A percentile compares a stretch with the other conserved stretches of the same genome.
These are phyloP conservation scores for Perccottus glenii DNA, from an alignment of 2,113 vertebrate species.

Conservation along the genomic window DNA sequence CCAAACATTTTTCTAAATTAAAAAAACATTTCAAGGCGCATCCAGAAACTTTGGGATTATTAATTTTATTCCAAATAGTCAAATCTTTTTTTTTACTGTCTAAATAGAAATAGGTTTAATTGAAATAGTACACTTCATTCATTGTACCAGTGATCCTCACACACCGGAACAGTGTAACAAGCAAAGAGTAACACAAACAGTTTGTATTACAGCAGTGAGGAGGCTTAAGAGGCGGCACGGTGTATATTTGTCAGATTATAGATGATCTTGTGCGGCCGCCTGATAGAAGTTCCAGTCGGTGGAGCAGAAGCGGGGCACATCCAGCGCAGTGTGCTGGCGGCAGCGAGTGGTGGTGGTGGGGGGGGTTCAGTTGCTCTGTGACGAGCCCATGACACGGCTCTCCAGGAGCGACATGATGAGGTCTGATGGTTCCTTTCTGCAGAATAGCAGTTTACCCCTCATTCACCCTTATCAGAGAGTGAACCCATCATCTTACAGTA, in stretches of 20 bases:
- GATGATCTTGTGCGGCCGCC: conserved; percentile 56
- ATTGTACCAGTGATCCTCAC: too few species aligned
- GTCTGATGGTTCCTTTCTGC: conserved; percentile 81
- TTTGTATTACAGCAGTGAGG: conserved; percentile 31
- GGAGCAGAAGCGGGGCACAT: conserved; percentile 50
- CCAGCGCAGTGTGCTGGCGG: conserved; percentile 41
- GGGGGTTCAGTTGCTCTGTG: conserved; percentile 68
- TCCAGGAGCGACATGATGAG: conserved; percentile 77
- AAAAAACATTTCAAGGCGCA: too few species aligned
- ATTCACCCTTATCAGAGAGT: conserved; percentile 77
- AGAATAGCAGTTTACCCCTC: conserved; percentile 81
- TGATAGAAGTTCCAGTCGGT: conserved; percentile 66
- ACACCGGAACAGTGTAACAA: conserved; percentile 17
- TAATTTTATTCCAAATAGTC: too few species aligned
- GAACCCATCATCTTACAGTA: conserved; percentile 72
- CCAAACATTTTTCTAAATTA: too few species aligned
- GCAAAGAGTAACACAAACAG: conserved; percentile 43
- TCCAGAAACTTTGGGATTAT: too few species aligned
- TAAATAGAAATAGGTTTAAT: too few species aligned
- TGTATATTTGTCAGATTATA: conserved; percentile 59
- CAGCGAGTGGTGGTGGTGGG: conserved; percentile 23
- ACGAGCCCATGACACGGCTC: conserved; percentile 73
- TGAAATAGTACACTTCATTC: too few species aligned
- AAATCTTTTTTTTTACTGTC: too few species aligned
- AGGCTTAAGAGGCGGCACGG: conserved; percentile 35